phyloP scores from a whole-genome alignment of 30 jellyfish, hydroid and myxozoan species.

The Hydractinia echinata region DNA sequence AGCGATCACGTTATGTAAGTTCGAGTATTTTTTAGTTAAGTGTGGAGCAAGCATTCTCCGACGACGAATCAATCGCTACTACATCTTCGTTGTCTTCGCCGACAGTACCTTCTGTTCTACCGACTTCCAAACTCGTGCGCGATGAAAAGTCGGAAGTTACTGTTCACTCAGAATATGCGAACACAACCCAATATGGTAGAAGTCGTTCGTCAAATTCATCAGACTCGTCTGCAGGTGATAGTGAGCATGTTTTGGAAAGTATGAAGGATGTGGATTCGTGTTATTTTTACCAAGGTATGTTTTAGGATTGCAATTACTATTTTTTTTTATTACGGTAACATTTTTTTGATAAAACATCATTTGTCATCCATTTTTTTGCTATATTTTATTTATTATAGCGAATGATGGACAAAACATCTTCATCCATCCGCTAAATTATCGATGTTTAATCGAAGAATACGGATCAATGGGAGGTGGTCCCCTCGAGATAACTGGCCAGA shows the following conservation, averaged over 20 bases:
- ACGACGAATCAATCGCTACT: not conserved
- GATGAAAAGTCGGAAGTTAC: too few species aligned
- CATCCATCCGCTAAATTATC: constrained; percentile 66
- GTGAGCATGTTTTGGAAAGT: not conserved
- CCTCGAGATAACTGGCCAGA: constrained; percentile 56
- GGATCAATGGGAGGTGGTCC: constrained; percentile 79
- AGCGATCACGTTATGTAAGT: too few species aligned
- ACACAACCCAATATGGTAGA: not conserved
- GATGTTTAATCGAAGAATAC: constrained; percentile 79
- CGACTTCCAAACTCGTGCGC: too few species aligned
- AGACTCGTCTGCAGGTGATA: constrained; percentile 11
- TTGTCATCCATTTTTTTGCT: not conserved
- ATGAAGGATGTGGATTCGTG: constrained; percentile 21
- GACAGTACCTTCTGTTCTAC: too few species aligned
- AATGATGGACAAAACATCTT: constrained; percentile 89
- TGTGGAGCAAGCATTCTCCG: not conserved
- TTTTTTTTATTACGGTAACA: not conserved
- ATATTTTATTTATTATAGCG: constrained; percentile 40
- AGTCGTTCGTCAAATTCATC: not conserved
- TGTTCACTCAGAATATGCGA: too few species aligned
- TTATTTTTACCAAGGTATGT: constrained; percentile 60
- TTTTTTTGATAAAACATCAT: not conserved
- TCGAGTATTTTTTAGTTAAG: too few species aligned
- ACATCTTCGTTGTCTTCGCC: too few species aligned
- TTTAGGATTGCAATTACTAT: not conserved